Evolutionary conservation across 2,888 invertebrate species (phyloP).

Genomic region (Mechanitis mazaeus): DNA sequence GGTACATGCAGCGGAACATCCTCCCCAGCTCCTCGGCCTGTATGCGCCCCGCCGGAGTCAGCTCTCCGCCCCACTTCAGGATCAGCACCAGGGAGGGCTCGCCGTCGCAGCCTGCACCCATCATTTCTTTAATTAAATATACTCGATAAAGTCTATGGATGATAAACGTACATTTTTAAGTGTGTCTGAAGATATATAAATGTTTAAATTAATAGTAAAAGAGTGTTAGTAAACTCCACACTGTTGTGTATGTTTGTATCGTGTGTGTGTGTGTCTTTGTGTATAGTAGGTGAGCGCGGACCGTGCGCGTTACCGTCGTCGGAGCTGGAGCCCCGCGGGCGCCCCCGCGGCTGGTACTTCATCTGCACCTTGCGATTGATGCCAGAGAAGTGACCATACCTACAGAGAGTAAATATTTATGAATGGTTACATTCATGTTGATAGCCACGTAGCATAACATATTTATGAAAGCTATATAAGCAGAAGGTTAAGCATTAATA

Average conservation of each 20-base stretch:
- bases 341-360: constrained; percentile 98
- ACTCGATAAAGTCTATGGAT: too few species aligned
- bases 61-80: constrained; percentile 99
- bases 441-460: too few species aligned
- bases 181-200: too few species aligned
- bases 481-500: too few species aligned
- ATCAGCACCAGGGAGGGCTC: constrained; percentile 97
- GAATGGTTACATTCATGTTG: neutral
- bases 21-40: constrained; percentile 98
- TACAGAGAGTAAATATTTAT: constrained; percentile 45
- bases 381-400: constrained; percentile 99
- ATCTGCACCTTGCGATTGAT: constrained; percentile 99
- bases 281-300: constrained; percentile 17
- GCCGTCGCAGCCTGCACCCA: constrained; percentile 84
- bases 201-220: too few species aligned
- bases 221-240: too few species aligned
- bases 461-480: too few species aligned
- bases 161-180: too few species aligned
- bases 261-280: constrained; percentile 7
- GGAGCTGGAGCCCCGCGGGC: constrained; percentile 93
- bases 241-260: too few species aligned
- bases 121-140: too few species aligned
- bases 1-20: constrained; percentile 99
- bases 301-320: constrained; percentile 88
- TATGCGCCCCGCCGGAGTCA: constrained; percentile 97